Evolutionary conservation across 2,888 invertebrate genomes (phyloP).

Genomic region (Glaucopsyche alexis): DNA sequence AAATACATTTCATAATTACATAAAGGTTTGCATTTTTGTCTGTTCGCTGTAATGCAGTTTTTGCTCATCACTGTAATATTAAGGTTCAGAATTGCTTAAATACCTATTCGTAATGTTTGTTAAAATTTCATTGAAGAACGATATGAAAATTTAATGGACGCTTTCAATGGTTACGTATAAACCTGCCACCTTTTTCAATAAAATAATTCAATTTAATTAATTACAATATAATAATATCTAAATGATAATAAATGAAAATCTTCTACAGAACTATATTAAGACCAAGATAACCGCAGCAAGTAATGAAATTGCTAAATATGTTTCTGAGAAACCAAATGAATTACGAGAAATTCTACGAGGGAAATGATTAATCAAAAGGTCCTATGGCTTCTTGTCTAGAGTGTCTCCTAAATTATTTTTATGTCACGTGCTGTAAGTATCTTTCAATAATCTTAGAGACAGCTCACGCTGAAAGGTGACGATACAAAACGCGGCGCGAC

Average conservation of each 20-base stretch:
- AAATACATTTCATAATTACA: slow-evolving; percentile 11
- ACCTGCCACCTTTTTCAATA: too few relatives aligned
- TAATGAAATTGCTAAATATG: too few relatives aligned
- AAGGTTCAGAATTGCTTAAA: neutral
- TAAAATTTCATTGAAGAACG: too few relatives aligned
- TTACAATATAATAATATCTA: too few relatives aligned
- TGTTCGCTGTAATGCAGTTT: neutral
- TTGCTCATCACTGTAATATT: neutral
- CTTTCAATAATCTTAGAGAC: neutral
- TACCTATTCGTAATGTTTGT: too few relatives aligned
- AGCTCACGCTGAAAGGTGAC: neutral
- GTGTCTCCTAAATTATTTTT: neutral
- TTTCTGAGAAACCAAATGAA: neutral
- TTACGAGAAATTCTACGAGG: neutral
- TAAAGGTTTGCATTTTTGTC: neutral
- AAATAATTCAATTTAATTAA: too few relatives aligned
- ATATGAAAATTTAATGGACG: too few relatives aligned
- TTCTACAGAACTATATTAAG: too few relatives aligned
- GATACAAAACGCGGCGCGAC: too few relatives aligned
- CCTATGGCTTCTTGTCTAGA: neutral
- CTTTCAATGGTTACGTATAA: too few relatives aligned
- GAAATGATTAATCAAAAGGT: neutral
- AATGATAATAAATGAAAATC: too few relatives aligned
- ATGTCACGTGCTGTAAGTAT: neutral
- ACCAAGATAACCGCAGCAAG: too few relatives aligned